Evolutionary conservation across 2,888 invertebrate species (phyloP), one percentile per base, ranked within the genome.

Genomic region (Platypus cylindrus): DNA sequence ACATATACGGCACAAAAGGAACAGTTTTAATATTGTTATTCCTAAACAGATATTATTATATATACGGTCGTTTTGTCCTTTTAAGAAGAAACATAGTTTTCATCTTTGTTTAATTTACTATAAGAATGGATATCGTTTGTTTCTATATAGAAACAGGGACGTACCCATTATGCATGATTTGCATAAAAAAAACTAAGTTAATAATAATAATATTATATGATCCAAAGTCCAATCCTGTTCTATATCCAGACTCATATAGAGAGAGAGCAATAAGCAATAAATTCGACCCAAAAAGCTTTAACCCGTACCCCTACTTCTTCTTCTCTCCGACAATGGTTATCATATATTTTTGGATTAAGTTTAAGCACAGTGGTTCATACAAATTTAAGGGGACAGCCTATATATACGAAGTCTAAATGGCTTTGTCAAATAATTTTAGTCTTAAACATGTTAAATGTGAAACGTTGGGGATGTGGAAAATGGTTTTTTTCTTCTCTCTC

Each of bases 1-100:
- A 41, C 41, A 41, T 41, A 41, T 41, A 41, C 52, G 48, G 53
- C 50, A 49, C 47, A 54, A 55, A 53, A 54, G n/a, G 54, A 53
- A 51, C 54, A 55, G 54, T 56, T n/a, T n/a, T 58, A 56, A 58
- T 56, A 55, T 55, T 56, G 54, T 52, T 51, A 47, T 41, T 41
- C 41, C 36, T 41, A 41, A n/a, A n/a, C n/a, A n/a, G n/a, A n/a
- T n/a, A n/a, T n/a, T n/a, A n/a, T n/a, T n/a, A 38, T 38, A 41
- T 41, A 41, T 41, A 41, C 41, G 36, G 41, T 36, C 41, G 41
- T 41, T 41, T 41, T 36, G 38, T 41, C 38, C 36, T 41, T 35
- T n/a, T n/a, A n/a, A n/a, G n/a, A 36, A 41, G 41, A 38, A 41
- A 38, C 41, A 35, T 38, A 17, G 38, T 31, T 34, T 27, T 36